These are phyloP conservation scores for Rhea pennata DNA, from an alignment of 2,113 vertebrate genomes.

Conservation along the genomic window DNA sequence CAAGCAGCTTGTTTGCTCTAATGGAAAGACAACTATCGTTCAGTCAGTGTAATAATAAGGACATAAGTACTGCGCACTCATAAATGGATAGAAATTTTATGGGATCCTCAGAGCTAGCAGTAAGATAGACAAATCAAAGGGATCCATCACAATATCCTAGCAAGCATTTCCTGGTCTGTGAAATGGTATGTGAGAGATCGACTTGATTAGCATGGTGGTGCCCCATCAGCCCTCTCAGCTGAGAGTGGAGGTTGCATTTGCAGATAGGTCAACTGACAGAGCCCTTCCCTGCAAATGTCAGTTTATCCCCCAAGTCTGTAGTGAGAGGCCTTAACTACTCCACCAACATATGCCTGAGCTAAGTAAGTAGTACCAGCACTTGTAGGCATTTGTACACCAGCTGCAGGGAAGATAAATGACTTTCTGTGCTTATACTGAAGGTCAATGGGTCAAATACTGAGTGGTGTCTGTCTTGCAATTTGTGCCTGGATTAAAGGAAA, in stretches of 20 bases:
- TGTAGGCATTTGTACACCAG: not conserved
- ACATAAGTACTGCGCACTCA: not conserved
- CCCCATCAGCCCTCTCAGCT: not conserved
- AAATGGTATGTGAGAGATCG: not conserved
- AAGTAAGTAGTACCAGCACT: slow-evolving; percentile 4
- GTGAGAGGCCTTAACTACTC: not conserved
- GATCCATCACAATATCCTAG: not conserved
- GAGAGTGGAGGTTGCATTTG: not conserved
- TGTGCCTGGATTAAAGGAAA: slow-evolving; percentile 45
- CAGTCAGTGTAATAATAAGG: not conserved
- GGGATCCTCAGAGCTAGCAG: not conserved
- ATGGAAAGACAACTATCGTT: not conserved
- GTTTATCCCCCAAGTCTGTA: not conserved
- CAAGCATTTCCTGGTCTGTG: not conserved
- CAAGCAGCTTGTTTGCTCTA: not conserved
- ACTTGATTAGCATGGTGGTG: not conserved
- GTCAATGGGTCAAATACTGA: slow-evolving; percentile 51
- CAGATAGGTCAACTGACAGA: not conserved
- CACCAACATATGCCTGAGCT: not conserved
- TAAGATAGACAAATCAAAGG: not conserved
- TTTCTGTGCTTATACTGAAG: slow-evolving; percentile 26
- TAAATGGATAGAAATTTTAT: not conserved
- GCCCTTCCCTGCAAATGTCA: not conserved
- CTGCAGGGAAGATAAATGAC: slow-evolving; percentile 23
- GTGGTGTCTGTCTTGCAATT: slow-evolving; percentile 1